phyloP scores from a whole-genome alignment of 2,113 vertebrate species.

The Sceloporus tristichus region DNA sequence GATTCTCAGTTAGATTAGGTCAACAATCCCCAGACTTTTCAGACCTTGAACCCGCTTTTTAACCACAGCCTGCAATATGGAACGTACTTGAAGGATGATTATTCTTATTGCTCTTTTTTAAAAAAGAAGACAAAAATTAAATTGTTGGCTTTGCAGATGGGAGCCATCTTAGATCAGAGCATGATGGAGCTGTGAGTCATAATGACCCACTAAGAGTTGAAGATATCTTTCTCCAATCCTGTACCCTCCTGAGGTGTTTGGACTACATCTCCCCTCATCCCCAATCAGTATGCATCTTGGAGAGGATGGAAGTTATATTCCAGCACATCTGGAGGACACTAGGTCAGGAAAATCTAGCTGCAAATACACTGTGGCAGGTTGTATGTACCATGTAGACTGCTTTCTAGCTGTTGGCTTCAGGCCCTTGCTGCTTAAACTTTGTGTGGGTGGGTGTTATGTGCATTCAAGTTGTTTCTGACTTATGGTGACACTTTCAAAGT shows the following conservation, averaged over 20 bases:
- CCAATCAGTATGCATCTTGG: background rate
- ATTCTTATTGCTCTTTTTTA: background rate
- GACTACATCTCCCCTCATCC: background rate
- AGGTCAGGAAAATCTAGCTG: too few relatives aligned
- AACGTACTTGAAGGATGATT: background rate
- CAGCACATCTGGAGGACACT: background rate
- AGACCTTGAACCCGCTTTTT: background rate
- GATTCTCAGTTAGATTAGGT: conserved; percentile 3
- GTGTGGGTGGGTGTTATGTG: too few relatives aligned
- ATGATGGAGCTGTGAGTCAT: background rate
- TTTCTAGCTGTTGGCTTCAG: too few relatives aligned
- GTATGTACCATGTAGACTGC: too few relatives aligned
- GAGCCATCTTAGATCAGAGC: background rate
- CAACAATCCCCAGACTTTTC: conserved; percentile 15
- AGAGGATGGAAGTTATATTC: background rate
- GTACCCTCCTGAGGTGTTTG: background rate
- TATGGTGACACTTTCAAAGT: too few relatives aligned
- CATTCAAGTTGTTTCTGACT: too few relatives aligned
- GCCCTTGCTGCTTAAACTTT: too few relatives aligned
- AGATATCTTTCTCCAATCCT: background rate
- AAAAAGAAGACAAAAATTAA: background rate
- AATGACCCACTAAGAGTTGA: background rate
- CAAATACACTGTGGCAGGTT: too few relatives aligned
- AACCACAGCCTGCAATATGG: background rate
- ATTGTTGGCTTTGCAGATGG: background rate